A percentile compares a stretch with the other conserved stretches of the same genome.
phyloP scores from a whole-genome alignment of 2,113 vertebrate species.

The Muntiacus muntjak region DNA sequence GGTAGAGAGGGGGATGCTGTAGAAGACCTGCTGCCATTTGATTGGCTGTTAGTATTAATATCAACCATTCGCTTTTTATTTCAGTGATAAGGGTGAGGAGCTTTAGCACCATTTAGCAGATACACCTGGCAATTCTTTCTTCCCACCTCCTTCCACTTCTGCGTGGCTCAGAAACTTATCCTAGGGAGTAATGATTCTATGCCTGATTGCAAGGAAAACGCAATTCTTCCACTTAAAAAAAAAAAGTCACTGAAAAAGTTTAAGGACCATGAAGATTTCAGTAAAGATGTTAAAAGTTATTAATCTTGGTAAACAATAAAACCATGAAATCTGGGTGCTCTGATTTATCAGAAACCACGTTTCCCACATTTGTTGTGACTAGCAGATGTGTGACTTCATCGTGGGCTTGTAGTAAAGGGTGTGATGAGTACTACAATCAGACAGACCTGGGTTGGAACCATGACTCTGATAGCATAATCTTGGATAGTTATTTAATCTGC shows the following conservation, averaged over 20 bases:
- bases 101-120: neutral
- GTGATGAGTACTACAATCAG: neutral
- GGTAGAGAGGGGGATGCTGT: neutral
- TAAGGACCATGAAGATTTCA: neutral
- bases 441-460: neutral
- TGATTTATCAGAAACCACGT: neutral
- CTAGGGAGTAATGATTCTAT: neutral
- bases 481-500: neutral
- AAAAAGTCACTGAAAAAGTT: neutral
- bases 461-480: neutral
- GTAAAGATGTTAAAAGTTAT: neutral
- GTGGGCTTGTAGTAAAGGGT: neutral
- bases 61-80: neutral
- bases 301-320: neutral
- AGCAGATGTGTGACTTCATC: neutral
- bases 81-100: neutral
- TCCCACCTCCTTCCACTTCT: neutral
- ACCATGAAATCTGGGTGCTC: neutral
- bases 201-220: constrained; percentile 17
- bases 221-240: neutral
- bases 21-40: neutral
- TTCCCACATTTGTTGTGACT: neutral
- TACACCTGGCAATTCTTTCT: neutral
- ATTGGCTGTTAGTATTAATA: neutral
- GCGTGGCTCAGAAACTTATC: neutral